These are phyloP conservation scores for Pseudococcus jackbeardsleyi DNA, from an alignment of 2,888 invertebrate genomes.

Conservation along the genomic window DNA sequence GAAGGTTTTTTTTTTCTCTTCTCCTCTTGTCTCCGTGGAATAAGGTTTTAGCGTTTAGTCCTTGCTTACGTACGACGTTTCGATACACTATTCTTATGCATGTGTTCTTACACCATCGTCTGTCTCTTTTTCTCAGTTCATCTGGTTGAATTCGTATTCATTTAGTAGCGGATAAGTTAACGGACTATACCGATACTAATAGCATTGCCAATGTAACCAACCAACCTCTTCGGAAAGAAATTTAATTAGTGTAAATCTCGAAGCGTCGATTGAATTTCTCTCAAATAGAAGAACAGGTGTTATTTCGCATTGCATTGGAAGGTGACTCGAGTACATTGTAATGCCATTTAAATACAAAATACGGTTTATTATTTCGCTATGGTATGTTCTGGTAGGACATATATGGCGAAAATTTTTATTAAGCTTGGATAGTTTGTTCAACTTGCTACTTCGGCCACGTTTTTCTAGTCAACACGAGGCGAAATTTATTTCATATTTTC, in stretches of 20 bases:
- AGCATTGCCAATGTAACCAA: neutral
- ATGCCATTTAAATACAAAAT: neutral
- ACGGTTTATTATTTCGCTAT: neutral
- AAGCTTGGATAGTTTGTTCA: conserved; percentile 17
- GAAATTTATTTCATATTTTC: conserved; percentile 55
- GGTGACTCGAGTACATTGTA: no score
- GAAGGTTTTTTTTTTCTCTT: neutral
- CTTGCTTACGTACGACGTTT: neutral
- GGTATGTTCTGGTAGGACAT: neutral
- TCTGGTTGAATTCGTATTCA: neutral
- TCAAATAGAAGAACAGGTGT: neutral
- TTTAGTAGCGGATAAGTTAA: neutral
- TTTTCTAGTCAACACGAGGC: conserved; percentile 13
- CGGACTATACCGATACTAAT: no score
- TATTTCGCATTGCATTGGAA: neutral
- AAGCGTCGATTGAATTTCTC: neutral
- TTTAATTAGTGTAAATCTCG: neutral
- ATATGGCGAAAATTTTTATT: neutral
- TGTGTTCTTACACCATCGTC: neutral
- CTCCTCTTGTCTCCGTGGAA: neutral
- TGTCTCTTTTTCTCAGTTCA: neutral
- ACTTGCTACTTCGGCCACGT: conserved; percentile 31
- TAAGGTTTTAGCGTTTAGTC: neutral
- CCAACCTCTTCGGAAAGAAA: neutral
- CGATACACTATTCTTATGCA: neutral